These are phyloP conservation scores for Pristionchus maxplancki DNA, from an alignment of 2,888 invertebrate species.

Conservation along the genomic window DNA sequence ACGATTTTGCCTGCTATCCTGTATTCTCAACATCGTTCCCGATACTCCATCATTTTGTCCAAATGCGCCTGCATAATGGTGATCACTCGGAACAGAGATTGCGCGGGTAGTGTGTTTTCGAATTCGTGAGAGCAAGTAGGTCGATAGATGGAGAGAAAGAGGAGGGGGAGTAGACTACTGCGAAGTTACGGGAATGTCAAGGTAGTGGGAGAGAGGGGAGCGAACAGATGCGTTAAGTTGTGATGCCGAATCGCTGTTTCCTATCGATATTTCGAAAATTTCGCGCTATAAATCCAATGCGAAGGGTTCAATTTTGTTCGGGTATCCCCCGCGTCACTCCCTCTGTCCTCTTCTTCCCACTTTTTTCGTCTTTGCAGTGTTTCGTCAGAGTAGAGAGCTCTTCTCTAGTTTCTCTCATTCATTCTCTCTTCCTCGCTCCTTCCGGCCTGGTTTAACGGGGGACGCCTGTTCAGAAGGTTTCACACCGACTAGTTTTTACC, in stretches of 20 bases:
- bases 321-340: background rate
- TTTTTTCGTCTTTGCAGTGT: background rate
- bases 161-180: background rate
- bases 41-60: too few relatives aligned
- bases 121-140: conserved; percentile 2
- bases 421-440: background rate
- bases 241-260: background rate
- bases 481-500: background rate
- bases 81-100: background rate
- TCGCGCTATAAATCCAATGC: too few relatives aligned
- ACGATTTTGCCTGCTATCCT: too few relatives aligned
- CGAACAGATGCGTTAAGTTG: conserved; percentile 11
- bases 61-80: background rate
- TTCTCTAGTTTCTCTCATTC: conserved; percentile 20
- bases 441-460: background rate
- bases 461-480: conserved; percentile 31
- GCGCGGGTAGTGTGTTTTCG: background rate
- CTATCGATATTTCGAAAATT: background rate
- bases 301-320: too few relatives aligned
- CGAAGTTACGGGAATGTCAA: background rate
- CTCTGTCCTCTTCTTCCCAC: background rate
- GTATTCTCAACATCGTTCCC: too few relatives aligned
- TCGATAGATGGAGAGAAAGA: background rate
- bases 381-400: background rate
- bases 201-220: background rate